Evolutionary conservation across 2,113 vertebrate genomes (phyloP), one percentile per base, ranked within the genome.

Genomic region (Marmota flaviventris): DNA sequence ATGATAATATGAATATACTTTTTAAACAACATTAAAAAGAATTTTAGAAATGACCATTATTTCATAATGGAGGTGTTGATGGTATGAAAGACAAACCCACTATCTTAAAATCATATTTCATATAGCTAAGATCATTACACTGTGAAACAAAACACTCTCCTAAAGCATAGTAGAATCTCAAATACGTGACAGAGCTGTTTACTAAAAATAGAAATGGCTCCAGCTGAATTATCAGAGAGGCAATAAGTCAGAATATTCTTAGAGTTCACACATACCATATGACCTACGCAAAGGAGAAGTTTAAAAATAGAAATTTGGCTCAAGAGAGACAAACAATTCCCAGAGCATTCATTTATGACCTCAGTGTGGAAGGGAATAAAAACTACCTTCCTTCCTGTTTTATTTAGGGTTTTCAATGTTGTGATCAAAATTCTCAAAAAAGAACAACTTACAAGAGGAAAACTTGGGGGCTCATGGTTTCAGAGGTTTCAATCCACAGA

Each of bases 191-290:
- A 76, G 93, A 85, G 42, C 24, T 93, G 37, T 82, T 89, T 75
- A 76, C 83, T 96, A 94, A 96, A 97, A 96, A 91, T 90, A 97
- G 91, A 85, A 96, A 61, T 89, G 34, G 4, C 42, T 86, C 51
- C 78, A 97, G 93, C 92, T 92, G 93, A 97, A 91, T 94, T 87
- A 97, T 96, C 77, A 95, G 72, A 82, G 45, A 95, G 65, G 61
- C 79, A 96, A 9, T 91, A 96, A 95, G 65, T 93, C 94, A 97
- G 65, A 95, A 93, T 76, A 87, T 91, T 93, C 88, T 97, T 96
- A 91, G 48, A 72, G n/a, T 97, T 97, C 93, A 93, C 1, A 42
- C 42, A 32, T 14, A 85, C 95, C 95, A 86, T 73, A 63, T 81
- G 51, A 92, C 84, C 63, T 82, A 79, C 79, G 77, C 78, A 79